These are phyloP conservation scores for Pluvialis apricaria DNA, from an alignment of 2,113 vertebrate genomes.

Conservation along the genomic window DNA sequence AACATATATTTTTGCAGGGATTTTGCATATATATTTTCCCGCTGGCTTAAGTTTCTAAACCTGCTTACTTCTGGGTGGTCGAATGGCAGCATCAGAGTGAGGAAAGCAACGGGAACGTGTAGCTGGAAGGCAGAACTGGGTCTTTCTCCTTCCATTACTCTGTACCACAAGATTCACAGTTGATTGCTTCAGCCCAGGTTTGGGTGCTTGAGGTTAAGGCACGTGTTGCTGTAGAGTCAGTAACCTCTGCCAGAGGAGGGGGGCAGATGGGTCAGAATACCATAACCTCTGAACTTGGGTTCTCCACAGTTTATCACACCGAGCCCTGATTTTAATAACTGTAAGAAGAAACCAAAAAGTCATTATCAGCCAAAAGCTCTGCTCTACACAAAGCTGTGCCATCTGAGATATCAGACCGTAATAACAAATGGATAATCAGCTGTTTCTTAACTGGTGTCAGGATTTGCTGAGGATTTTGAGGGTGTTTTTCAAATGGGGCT, in stretches of 20 bases:
- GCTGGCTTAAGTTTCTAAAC: background rate
- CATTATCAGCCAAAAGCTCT: background rate
- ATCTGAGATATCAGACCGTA: background rate
- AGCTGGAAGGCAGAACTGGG: background rate
- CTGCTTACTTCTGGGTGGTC: background rate
- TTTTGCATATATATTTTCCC: no score
- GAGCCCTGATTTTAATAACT: background rate
- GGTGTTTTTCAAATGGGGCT: background rate
- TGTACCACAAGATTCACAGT: background rate
- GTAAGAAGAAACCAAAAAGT: background rate
- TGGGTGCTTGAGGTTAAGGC: background rate
- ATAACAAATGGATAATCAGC: background rate
- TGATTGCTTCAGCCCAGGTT: background rate
- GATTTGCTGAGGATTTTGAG: background rate
- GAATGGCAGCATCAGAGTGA: background rate
- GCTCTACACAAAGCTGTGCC: background rate
- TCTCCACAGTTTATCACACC: background rate
- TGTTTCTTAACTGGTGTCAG: background rate
- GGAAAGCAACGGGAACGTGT: background rate
- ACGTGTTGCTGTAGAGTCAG: background rate
- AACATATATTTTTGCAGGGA: background rate
- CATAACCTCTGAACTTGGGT: background rate
- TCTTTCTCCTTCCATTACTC: background rate
- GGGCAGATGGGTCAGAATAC: background rate
- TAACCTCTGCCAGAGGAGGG: background rate